Conservation (phyloP, 2,888 invertebrate genomes). For the Dynastes maya region DNA sequence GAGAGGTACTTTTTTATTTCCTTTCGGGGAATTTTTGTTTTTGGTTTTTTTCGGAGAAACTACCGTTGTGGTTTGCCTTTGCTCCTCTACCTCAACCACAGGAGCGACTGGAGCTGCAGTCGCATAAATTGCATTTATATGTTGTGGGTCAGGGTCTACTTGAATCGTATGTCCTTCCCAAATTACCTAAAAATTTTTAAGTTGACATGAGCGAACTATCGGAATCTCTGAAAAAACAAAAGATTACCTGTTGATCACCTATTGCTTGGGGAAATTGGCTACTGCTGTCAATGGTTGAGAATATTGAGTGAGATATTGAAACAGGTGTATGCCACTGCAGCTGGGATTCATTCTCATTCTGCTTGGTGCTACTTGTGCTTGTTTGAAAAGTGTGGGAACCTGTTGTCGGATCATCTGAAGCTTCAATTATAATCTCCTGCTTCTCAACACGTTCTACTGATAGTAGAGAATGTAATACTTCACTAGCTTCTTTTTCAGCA, state of each 20-base stretch:
- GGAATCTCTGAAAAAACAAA: constrained; percentile 3
- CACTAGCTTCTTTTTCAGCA: constrained; percentile 82
- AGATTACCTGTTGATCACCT: constrained; percentile 69
- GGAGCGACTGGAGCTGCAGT: constrained; percentile 53
- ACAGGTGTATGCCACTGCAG: constrained; percentile 79
- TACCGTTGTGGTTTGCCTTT: constrained; percentile 53
- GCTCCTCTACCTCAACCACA: constrained; percentile 55
- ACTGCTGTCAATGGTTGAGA: constrained; percentile 67
- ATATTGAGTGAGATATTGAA: constrained; percentile 68
- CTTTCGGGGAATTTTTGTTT: constrained; percentile 70
- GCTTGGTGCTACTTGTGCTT: constrained; percentile 60
- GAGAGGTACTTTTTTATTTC: constrained; percentile 66
- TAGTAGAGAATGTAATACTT: constrained; percentile 79
- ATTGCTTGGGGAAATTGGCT: constrained; percentile 68
- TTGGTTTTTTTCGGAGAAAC: constrained; percentile 58
- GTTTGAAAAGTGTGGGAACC: constrained; percentile 65
- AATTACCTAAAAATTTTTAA: constrained; percentile 72
- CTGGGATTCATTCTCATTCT: constrained; percentile 66
- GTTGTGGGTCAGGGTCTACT: constrained; percentile 71
- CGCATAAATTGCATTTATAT: constrained; percentile 66
- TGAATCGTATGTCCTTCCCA: constrained; percentile 80
- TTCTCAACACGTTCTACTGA: constrained; percentile 80
- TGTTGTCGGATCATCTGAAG: constrained; percentile 61
- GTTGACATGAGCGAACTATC: neutral
- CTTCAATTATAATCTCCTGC: constrained; percentile 65